Percentiles rank a stretch among this genome's conserved stretches.
These are phyloP conservation scores for Anguilla pacifica DNA, from an alignment of 2,797 vertebrate species.

Conservation along the genomic window DNA sequence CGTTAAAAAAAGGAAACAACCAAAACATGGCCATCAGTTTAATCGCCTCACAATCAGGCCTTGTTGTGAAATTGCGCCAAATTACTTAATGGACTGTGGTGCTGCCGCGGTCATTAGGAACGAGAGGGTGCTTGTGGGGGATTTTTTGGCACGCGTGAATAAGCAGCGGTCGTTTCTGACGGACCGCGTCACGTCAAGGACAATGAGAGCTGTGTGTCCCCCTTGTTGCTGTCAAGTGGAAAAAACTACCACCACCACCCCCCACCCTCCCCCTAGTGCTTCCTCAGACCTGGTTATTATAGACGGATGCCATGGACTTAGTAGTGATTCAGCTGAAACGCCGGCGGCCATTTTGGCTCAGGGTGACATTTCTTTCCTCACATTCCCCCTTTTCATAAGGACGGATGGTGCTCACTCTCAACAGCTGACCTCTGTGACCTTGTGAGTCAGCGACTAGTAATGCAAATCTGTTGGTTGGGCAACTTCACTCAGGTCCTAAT, in stretches of 20 bases:
- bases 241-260: not conserved
- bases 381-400: not conserved
- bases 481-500: not conserved
- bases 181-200: not conserved
- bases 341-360: not conserved
- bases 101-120: too few relatives aligned
- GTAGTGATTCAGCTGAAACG: not conserved
- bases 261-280: not conserved
- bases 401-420: not conserved
- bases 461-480: not conserved
- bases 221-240: not conserved
- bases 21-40: not conserved
- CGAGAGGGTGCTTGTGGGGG: not conserved
- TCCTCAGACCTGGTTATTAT: conserved; percentile 19
- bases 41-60: not conserved
- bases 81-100: not conserved
- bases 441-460: not conserved
- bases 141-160: too few relatives aligned
- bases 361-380: conserved; percentile 1
- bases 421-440: not conserved
- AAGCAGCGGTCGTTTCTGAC: not conserved
- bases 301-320: not conserved
- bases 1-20: not conserved
- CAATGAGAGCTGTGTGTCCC: not conserved
- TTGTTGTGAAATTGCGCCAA: not conserved